Conservation (phyloP, 1,140 invertebrate species). For the Portunus trituberculatus region DNA sequence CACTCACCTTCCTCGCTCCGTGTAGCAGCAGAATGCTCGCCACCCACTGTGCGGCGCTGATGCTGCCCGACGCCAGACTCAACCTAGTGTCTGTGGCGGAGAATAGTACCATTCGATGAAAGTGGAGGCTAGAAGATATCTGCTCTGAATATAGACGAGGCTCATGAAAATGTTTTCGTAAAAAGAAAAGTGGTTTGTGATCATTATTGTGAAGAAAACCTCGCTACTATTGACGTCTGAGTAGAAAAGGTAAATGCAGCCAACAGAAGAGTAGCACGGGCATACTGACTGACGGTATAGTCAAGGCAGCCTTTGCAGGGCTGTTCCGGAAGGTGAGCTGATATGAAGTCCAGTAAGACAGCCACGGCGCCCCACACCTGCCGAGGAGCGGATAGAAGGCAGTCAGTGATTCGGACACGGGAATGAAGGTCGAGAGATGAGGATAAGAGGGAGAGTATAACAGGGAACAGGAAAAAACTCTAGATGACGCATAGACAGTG, state of each 20-base stretch:
- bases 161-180: too few relatives aligned
- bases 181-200: too few relatives aligned
- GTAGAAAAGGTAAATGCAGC: too few relatives aligned
- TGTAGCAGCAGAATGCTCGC: not conserved
- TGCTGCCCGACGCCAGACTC: slow-evolving; percentile 13
- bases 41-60: slow-evolving; percentile 47
- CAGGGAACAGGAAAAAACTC: too few relatives aligned
- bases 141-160: not conserved
- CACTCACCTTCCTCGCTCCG: slow-evolving; percentile 17
- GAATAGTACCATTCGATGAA: not conserved
- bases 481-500: too few relatives aligned
- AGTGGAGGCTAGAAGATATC: too few relatives aligned
- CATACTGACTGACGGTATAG: slow-evolving; percentile 50
- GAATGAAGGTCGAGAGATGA: too few relatives aligned
- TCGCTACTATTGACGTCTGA: too few relatives aligned
- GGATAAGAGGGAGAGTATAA: too few relatives aligned
- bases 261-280: not conserved
- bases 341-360: slow-evolving; percentile 59
- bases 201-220: too few relatives aligned
- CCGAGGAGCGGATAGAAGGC: not conserved
- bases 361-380: slow-evolving; percentile 58
- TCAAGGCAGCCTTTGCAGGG: slow-evolving; percentile 40
- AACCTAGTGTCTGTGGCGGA: not conserved
- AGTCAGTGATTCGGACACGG: too few relatives aligned
- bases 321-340: slow-evolving; percentile 8